Percentiles rank a stretch among this genome's conserved stretches.
These are phyloP conservation scores for Equus quagga DNA, from an alignment of 2,113 vertebrate species.

Conservation along the genomic window DNA sequence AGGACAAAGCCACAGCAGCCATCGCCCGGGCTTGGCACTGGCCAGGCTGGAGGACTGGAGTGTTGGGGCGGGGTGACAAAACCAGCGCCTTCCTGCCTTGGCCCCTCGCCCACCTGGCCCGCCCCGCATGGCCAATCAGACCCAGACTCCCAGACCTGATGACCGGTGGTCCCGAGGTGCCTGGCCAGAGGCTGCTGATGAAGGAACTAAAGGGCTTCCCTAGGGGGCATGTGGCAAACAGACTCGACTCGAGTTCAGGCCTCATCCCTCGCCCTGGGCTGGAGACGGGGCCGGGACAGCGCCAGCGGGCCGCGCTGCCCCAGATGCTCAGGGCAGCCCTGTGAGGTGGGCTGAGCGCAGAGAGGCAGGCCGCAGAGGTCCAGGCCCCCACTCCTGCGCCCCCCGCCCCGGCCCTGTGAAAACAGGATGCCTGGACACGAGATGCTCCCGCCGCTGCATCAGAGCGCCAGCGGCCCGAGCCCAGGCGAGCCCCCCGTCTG, in stretches of 20 bases:
- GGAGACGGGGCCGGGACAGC: background rate
- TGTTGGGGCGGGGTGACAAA: background rate
- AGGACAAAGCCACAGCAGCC: background rate
- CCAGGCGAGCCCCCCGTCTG: rapidly evolving
- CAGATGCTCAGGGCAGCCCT: background rate
- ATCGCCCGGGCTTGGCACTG: rapidly evolving
- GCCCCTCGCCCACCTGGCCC: background rate
- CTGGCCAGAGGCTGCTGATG: background rate
- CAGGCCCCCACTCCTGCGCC: background rate
- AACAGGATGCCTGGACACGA: background rate
- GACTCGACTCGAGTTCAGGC: background rate
- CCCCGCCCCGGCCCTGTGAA: background rate
- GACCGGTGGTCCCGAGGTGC: background rate
- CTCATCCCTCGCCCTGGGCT: background rate
- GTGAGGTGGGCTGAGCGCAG: background rate
- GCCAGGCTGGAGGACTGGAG: background rate
- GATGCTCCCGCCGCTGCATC: background rate
- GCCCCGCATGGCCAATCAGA: background rate
- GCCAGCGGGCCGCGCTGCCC: background rate
- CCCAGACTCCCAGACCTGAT: background rate
- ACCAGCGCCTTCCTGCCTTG: background rate
- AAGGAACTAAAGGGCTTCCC: background rate
- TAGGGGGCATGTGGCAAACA: background rate
- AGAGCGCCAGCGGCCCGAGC: background rate
- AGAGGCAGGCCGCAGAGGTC: background rate